Evolutionary conservation across 37 sponge, comb jelly and placozoan genomes (phyloP), one percentile per base, ranked within the genome.

Genomic region (Axinella damicornis): DNA sequence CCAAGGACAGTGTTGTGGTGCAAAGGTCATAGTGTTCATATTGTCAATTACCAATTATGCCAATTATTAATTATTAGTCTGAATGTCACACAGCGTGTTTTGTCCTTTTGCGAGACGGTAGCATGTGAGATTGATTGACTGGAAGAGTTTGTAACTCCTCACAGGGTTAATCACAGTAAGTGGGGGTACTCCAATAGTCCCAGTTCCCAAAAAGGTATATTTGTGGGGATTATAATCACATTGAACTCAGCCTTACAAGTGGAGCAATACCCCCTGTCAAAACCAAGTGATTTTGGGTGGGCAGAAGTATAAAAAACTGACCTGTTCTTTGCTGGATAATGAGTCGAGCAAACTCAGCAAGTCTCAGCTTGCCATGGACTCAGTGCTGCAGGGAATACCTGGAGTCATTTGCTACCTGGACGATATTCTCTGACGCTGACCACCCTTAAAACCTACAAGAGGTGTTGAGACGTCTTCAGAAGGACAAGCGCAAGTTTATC

Each of bases 141-240:
- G 30, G 77, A 76, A 27, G 17, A 55, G 21, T 57, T 57, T 22
- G 84, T 74, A 61, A 30, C 73, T 28, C 20, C 73, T 21, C 33
- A 32, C 0, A 46, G n/a, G 1, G 74, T 83, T 1, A 75, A 83
- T 12, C 64, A 59, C 57, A 71, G 73, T 33, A 77, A 85, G 36
- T 85, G 85, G 85, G n/a, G 85, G 69, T 27, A 36, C 85, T 24
- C 77, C 85, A 11, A 76, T 85, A 76, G 85, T 85, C 1, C 77
- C 77, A 31, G 85, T 85, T 20, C 55, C 69, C 35, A 85, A 85
- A 27, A 61, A 61, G 37, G 89, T 12, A 15, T 83, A 20, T 89
- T 73, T 77, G 84, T 81, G 5, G 88, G 80, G 73, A 74, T 77
- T 59, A 78, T 64, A 25, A 55, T 65, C 15, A 68, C 86, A 12